Evolutionary conservation across 2,797 vertebrate species (phyloP).

Genomic region (Cephalopachus bancanus): DNA sequence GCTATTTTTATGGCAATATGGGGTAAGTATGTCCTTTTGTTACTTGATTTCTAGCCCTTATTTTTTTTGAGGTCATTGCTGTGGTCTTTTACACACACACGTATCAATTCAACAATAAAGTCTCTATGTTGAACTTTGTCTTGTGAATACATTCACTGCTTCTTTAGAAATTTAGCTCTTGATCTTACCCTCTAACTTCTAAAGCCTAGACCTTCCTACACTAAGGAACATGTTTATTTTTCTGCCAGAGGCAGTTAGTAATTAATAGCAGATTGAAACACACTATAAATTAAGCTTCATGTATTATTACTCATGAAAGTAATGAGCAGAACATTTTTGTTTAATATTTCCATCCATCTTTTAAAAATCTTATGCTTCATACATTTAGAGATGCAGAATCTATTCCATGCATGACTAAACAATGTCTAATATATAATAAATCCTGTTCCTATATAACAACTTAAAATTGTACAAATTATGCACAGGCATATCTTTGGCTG

Average conservation of each 20-base stretch:
- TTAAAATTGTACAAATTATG: slow-evolving; percentile 22
- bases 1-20: slow-evolving; percentile 99
- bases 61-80: background rate
- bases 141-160: background rate
- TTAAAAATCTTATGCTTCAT: background rate
- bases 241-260: background rate
- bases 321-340: background rate
- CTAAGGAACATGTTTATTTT: background rate
- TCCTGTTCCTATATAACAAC: background rate
- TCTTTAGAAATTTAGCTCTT: slow-evolving; percentile 33
- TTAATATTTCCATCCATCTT: background rate
- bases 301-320: background rate
- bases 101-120: background rate
- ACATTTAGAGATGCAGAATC: background rate
- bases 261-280: background rate
- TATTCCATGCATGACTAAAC: slow-evolving; percentile 14
- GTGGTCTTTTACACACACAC: background rate
- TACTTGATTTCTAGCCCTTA: background rate
- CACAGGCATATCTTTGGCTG: background rate
- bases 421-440: slow-evolving; percentile 9
- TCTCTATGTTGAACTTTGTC: background rate
- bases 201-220: background rate
- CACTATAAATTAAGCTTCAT: background rate
- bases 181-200: background rate
- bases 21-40: slow-evolving; percentile 92